phyloP scores from a whole-genome alignment of 2,113 vertebrate species.

The Meles meles region DNA sequence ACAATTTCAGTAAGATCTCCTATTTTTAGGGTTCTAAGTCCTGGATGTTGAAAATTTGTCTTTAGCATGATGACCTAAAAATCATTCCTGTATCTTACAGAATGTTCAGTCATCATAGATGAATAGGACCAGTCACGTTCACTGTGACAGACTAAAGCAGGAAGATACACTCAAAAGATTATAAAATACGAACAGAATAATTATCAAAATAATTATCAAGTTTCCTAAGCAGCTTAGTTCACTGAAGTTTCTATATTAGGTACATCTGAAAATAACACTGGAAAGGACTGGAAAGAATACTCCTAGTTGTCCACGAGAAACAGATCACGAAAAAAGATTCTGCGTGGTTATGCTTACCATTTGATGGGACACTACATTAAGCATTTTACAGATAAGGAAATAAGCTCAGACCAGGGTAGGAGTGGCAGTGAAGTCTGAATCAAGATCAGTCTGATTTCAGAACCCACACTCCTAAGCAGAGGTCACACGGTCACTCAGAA shows the following conservation, averaged over 20 bases:
- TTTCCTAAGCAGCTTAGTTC: neutral
- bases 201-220: neutral
- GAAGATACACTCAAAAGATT: neutral
- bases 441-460: neutral
- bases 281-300: neutral
- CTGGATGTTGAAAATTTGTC: neutral
- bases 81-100: neutral
- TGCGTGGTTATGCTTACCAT: neutral
- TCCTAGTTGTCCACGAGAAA: neutral
- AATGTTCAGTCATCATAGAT: neutral
- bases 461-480: neutral
- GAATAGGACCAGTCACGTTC: neutral
- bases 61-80: neutral
- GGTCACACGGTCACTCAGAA: neutral
- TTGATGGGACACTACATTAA: neutral
- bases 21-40: neutral
- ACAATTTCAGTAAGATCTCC: neutral
- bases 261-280: neutral
- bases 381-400: neutral
- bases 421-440: neutral
- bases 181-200: neutral
- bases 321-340: neutral
- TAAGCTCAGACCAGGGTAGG: neutral
- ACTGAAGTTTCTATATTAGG: neutral
- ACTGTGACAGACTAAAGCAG: neutral